Evolutionary conservation across 2,797 vertebrate species (phyloP).

Genomic region (Pseudochaenichthys georgianus): DNA sequence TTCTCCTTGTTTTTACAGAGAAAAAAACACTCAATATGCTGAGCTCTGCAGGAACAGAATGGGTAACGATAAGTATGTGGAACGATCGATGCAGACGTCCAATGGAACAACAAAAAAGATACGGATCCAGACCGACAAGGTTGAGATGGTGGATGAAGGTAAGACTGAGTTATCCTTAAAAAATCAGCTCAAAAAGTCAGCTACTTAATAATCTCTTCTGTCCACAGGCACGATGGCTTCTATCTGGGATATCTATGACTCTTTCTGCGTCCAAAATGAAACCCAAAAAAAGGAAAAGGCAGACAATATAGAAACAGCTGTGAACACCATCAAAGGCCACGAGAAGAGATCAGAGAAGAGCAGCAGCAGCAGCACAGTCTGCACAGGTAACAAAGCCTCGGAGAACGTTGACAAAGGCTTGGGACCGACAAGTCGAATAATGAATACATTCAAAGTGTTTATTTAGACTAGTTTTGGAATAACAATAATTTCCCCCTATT

Average conservation of each 20-base stretch:
- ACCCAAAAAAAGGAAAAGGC: slow-evolving; percentile 30
- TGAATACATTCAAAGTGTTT: background rate
- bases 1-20: slow-evolving; percentile 70
- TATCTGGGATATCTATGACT: slow-evolving; percentile 87
- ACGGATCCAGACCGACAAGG: slow-evolving; percentile 85
- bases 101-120: slow-evolving; percentile 85
- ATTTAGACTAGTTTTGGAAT: background rate
- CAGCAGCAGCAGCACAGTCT: slow-evolving; percentile 10
- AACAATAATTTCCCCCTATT: background rate
- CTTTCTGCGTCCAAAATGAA: slow-evolving; percentile 56
- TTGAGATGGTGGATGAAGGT: slow-evolving; percentile 86
- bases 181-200: background rate
- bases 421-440: background rate
- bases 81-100: slow-evolving; percentile 87
- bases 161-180: slow-evolving; percentile 30
- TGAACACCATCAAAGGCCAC: slow-evolving; percentile 15
- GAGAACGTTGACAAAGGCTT: background rate
- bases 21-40: slow-evolving; percentile 80
- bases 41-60: slow-evolving; percentile 83
- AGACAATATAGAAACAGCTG: background rate
- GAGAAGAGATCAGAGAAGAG: background rate
- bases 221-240: slow-evolving; percentile 82
- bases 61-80: slow-evolving; percentile 85
- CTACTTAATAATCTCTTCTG: background rate
- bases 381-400: slow-evolving; percentile 30